Evolutionary conservation across 1,140 invertebrate genomes (phyloP).

Genomic region (Zophobas atratus): DNA sequence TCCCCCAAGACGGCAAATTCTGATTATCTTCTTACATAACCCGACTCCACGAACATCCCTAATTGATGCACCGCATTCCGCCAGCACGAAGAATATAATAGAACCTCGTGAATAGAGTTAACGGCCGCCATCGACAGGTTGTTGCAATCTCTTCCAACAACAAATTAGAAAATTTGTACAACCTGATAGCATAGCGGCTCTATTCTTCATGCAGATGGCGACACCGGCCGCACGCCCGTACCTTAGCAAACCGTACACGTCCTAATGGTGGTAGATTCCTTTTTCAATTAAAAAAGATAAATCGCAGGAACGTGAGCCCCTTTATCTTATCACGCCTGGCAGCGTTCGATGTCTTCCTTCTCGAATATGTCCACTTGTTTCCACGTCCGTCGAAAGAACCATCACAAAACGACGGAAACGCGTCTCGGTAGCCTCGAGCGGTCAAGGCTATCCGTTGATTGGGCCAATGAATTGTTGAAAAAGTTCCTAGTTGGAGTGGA

Average conservation of each 20-base stretch:
- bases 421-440: constrained; percentile 18
- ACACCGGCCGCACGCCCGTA: neutral
- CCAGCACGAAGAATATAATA: neutral
- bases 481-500: neutral
- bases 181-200: neutral
- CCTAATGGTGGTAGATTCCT: neutral
- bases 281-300: constrained; percentile 32
- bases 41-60: no score
- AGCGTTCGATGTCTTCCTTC: neutral
- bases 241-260: constrained; percentile 1
- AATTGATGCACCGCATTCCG: no score
- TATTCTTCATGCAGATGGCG: constrained; percentile 1
- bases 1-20: neutral
- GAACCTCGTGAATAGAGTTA: neutral
- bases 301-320: constrained; percentile 5
- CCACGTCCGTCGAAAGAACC: neutral
- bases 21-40: neutral
- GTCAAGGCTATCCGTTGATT: constrained; percentile 26
- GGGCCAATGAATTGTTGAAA: constrained; percentile 27
- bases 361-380: no score
- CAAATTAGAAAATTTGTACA: no score
- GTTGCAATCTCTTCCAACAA: no score
- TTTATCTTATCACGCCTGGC: constrained; percentile 17
- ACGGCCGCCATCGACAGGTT: no score
- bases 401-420: constrained; percentile 4